Evolutionary conservation across 2,113 vertebrate genomes (phyloP), one percentile per base, ranked within the genome.

Genomic region (Chroicocephalus ridibundus): DNA sequence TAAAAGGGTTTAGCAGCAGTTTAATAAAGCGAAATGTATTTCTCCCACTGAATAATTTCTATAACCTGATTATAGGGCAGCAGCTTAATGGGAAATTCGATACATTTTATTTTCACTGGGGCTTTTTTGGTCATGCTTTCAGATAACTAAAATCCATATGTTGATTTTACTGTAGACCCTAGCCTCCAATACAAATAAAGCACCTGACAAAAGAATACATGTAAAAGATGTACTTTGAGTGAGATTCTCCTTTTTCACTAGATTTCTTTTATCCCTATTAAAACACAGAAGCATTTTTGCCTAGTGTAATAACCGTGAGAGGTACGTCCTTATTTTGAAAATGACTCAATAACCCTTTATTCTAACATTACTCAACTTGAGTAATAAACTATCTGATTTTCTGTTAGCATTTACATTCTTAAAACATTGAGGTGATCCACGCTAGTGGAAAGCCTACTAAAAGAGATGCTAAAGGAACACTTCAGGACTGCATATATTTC

Each of bases 11-110:
- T 94, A 97, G 92, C 71, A 81, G 91, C 90, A 90, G 77, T 96
- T 98, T 94, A 96, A 85, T 92, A 96, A 97, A 95, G 94, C n/a
- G 6, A 96, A 69, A 94, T 96, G 88, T 93, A 92, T 95, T 95
- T 96, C 86, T 92, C 72, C 82, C 68, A 82, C 82, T 91, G 90
- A 97, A 97, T 97, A 96, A 96, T 90, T 95, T 95, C 87, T 90
- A 87, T 85, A 94, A 96, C 90, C 85, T 96, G 94, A 97, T 97
- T 95, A 95, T 25, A 96, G 95, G 94, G 81, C 93, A 96, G 78
- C 81, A 88, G 85, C 76, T 83, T 94, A 97, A 98, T 94, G 83
- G 82, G 88, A 90, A 95, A 85, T 96, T 86, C 82, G 96, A 86
- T 93, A 93, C 64, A 87, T 92, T 96, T 94, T 88, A 82, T 82